Evolutionary conservation across 2,888 invertebrate species (phyloP), one percentile per base, ranked within the genome.

Genomic region (Xestobium rufovillosum): DNA sequence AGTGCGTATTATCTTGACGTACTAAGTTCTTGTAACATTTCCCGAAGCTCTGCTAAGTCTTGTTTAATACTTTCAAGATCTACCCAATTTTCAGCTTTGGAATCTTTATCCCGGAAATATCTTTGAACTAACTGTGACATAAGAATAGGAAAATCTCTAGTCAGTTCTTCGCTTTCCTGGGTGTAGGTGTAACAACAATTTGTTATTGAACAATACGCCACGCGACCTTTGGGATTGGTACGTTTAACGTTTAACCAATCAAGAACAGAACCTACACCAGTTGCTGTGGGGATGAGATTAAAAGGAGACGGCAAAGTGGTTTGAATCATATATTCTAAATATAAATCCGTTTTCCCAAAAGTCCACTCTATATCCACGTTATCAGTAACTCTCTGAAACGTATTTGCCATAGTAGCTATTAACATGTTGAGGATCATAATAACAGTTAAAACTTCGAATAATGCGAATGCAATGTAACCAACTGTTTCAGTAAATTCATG

Each of bases 371-470:
- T 74, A 47, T 79, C 78, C 28, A 77, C 71, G 52, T 79, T 80
- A 45, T 78, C 76, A 11, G 70, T 73, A 26, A 84, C 78, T 49
- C 75, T 72, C 59, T 80, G 80, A 53, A 80, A 82, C 0, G 83
- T 81, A 47, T 81, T 80, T 2, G 82, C 78, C 81, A 84, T 83
- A 12, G 83, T 82, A n/a, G 83, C 84, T 51, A 83, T 81, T 40
- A 79, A 63, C 84, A 84, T 84, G 60, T 84, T 85, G 44, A 84
- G 63, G 23, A 83, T 73, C 43, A 84, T 76, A 46, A 83, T 75
- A 38, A 82, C 80, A 36, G 76, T 75, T 50, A 83, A 71, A 19
- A 83, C 75, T 63, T 81, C 80, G 58, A 80, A 84, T 41, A 75
- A 65, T 14, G 75, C 78, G 52, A 78, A 79, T 27, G 73, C 72